Evolutionary conservation across 2,888 invertebrate species (phyloP), one percentile per base, ranked within the genome.

Genomic region (Tinea trinotella): DNA sequence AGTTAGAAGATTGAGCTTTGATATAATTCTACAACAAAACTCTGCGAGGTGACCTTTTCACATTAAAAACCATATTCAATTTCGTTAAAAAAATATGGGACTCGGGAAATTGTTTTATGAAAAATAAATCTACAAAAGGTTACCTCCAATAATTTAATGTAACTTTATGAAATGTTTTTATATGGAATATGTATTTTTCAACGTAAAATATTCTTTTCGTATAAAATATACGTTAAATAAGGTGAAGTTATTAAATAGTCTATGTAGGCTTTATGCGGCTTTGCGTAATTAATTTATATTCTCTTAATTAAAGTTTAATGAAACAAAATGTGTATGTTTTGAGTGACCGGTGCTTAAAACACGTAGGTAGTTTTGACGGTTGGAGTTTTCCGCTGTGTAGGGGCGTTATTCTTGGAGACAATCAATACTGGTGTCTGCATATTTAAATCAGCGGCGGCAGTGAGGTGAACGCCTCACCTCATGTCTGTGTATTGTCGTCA

Each of bases 391-490:
- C 58, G 58, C 59, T 58, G 59, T 55, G 60, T 59, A 59, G 57
- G 58, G 63, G 63, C 67, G 75, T 75, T 83, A 83, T 84, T 84
- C 81, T 81, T 74, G 71, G 81, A 74, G 76, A 82, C 80, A 83
- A 83, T 84, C 84, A 71, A 84, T 83, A 83, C 73, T 57, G 60
- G 61, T 68, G 76, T 81, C 76, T 80, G 80, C 77, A 81, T 84
- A 83, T 82, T 83, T 81, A 82, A 81, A 78, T 76, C 72, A 70
- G 65, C 52, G 36, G 53, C 67, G 74, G 63, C 68, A 15, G 7
- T 20, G 74, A 71, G 70, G 67, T 68, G 67, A 71, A 71, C 64
- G 70, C 65, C 63, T 70, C 56, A 55, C 57, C 19, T 54, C 40
- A 40, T 50, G 24, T 7, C 18, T 18, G n/a, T 19, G 53, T 24